Base-by-base conservation (phyloP, 2,797 vertebrate genomes). In the Mormyrops attenuatus region DNA sequence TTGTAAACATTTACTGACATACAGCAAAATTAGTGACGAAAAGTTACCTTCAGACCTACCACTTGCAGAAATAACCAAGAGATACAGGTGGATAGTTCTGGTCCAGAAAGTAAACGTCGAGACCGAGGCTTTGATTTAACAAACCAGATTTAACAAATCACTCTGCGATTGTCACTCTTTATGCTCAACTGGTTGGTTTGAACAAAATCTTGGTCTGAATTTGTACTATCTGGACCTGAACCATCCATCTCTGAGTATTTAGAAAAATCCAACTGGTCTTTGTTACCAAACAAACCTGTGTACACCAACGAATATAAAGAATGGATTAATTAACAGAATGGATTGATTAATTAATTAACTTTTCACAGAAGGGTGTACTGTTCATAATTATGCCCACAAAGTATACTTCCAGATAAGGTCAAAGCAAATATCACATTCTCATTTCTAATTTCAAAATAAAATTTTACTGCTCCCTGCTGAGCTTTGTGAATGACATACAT, bases 1-100 rank as follows among this genome's bases (percentile, higher is more conserved):
- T 82, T 57, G 87, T 88, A 88, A n/a, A 88, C 50, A 88, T 44
- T 90, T 85, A 82, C 53, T 41, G 55, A 88, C 87, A 85, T 17
- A 85, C 50, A 34, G 69, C 84, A 34, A 55, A 88, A 47, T 88
- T 90, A 88, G 63, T 85, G 55, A 73, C 13, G 55, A 34, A 88
- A 47, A 30, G 60, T 53, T 88, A 20, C 41, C 49, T 15, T 44
- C 41, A 53, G 88, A 53, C 22, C 57, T 80, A 50, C 49, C 22
- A 55, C 44, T 87, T 84, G 41, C n/a, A 55, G 53, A 66, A 47
- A 90, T n/a, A 11, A 77, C 38, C 55, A 9, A 57, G 4, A 38
- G 73, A 89, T 63, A 17, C 88, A 73, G 30, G 30, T 6, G 30
- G 66, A 73, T 73, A 73, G 66, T 34, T 73, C 11, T 38, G 30